Evolutionary conservation across 1,140 invertebrate genomes (phyloP).

Genomic region (Planococcus citri): DNA sequence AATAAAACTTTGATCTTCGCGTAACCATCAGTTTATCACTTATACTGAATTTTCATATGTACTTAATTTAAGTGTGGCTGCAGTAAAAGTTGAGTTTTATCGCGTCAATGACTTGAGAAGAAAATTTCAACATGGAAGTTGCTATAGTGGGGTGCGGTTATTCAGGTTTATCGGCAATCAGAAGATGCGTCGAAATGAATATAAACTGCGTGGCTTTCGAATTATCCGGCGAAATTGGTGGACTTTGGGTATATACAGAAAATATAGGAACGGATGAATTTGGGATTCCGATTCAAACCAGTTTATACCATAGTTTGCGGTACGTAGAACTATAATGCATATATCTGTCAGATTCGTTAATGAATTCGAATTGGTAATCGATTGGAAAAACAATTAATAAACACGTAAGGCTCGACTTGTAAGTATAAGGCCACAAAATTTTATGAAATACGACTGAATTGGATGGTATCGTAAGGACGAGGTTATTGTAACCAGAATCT

Average conservation of each 20-base stretch:
- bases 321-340: slow-evolving; percentile 34
- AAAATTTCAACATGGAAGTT: slow-evolving; percentile 29
- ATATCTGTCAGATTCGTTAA: background rate
- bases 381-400: background rate
- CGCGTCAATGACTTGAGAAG: no score
- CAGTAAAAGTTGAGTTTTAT: no score
- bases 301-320: slow-evolving; percentile 75
- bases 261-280: slow-evolving; percentile 52
- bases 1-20: no score
- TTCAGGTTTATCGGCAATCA: slow-evolving; percentile 48
- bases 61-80: no score
- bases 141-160: slow-evolving; percentile 53
- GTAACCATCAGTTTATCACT: no score
- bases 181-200: slow-evolving; percentile 33
- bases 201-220: slow-evolving; percentile 49
- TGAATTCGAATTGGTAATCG: background rate
- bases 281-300: slow-evolving; percentile 69
- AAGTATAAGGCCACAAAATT: no score
- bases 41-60: no score
- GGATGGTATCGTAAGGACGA: no score
- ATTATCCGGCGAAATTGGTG: slow-evolving; percentile 59
- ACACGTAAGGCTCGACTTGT: no score
- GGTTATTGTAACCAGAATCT: no score
- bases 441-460: no score
- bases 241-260: slow-evolving; percentile 75